Evolutionary conservation across 2,888 invertebrate species (phyloP).

Genomic region (Polyommatus iphigenia): DNA sequence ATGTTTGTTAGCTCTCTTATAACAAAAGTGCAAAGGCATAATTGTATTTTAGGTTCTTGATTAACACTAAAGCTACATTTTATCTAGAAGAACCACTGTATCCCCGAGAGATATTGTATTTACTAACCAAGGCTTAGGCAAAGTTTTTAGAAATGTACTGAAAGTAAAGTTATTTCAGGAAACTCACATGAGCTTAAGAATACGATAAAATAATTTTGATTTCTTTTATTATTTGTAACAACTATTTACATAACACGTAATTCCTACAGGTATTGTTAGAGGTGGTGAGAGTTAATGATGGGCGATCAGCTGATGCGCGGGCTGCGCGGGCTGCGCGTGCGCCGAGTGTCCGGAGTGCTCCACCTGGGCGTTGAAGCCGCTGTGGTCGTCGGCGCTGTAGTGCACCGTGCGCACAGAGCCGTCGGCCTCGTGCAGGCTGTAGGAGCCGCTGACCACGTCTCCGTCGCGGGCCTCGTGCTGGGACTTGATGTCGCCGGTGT

Average conservation of each 20-base stretch:
- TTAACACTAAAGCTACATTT: too few species aligned
- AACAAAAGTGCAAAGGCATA: too few species aligned
- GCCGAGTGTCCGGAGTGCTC: constrained; percentile 77
- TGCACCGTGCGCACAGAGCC: constrained; percentile 81
- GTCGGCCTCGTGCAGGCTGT: constrained; percentile 81
- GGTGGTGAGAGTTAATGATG: constrained; percentile 36
- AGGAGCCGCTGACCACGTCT: constrained; percentile 82
- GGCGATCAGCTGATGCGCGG: constrained; percentile 46
- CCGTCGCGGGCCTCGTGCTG: constrained; percentile 83
- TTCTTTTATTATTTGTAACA: not conserved
- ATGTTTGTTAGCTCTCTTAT: too few species aligned
- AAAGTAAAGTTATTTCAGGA: too few species aligned
- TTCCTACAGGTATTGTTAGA: not conserved
- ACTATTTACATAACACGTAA: not conserved
- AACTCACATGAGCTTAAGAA: not conserved
- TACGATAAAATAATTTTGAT: not conserved
- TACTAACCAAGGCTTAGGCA: too few species aligned
- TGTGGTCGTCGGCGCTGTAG: constrained; percentile 80
- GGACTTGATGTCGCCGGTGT: constrained; percentile 80
- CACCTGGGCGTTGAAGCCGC: constrained; percentile 81
- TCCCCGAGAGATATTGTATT: too few species aligned
- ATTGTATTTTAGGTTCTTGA: too few species aligned
- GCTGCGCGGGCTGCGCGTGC: constrained; percentile 65
- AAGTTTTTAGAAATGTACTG: too few species aligned
- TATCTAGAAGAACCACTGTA: too few species aligned